Percentiles rank a stretch among this genome's conserved stretches.
Conservation (phyloP, 2,797 vertebrate genomes). For the Morelia viridis region DNA sequence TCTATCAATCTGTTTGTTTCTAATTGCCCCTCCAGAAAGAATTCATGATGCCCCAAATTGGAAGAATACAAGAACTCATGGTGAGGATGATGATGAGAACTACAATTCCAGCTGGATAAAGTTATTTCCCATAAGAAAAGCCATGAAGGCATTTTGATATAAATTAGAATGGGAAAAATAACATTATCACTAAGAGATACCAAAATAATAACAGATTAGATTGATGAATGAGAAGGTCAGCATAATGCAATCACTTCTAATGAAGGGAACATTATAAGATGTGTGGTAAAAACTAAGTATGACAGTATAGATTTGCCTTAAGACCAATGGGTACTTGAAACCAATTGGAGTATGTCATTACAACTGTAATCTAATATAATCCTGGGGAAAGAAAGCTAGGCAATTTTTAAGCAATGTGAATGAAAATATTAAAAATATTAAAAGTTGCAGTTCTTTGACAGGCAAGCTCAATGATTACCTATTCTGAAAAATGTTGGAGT, state of each 20-base stretch:
- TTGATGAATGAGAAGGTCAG: background rate
- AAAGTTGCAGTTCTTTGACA: background rate
- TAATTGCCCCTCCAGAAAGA: background rate
- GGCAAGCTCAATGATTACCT: background rate
- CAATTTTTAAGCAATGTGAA: background rate
- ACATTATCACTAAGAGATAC: background rate
- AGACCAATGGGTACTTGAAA: background rate
- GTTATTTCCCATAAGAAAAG: background rate
- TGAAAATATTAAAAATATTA: background rate
- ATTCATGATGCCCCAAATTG: background rate
- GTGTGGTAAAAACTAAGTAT: background rate
- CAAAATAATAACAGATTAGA: background rate
- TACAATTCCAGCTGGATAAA: background rate
- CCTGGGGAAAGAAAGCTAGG: background rate
- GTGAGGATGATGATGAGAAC: background rate
- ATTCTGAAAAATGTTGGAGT: background rate
- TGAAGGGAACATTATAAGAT: background rate
- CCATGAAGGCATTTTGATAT: background rate
- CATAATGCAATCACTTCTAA: background rate
- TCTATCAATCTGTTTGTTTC: background rate
- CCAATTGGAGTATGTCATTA: background rate
- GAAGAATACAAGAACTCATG: background rate
- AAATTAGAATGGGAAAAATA: background rate
- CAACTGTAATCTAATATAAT: background rate
- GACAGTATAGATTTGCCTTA: background rate